Base-by-base conservation (phyloP, 2,113 vertebrate genomes). In the Chloebia gouldiae region DNA sequence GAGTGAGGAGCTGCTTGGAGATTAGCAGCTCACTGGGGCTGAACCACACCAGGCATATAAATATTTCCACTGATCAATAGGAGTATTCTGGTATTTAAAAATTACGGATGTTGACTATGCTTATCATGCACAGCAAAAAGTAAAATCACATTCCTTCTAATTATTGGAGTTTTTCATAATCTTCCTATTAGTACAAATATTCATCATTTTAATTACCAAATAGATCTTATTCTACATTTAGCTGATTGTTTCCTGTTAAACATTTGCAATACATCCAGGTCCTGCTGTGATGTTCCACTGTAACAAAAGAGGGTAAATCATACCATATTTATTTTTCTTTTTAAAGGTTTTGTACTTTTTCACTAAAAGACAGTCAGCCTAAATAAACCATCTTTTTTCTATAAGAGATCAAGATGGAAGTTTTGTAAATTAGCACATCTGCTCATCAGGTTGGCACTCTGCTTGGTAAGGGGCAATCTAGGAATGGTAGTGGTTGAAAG, bases 171-270 rank as follows among this genome's bases (percentile, higher is more conserved):
- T 95, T 86, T 66, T 86, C 2, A 54, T 49, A 90, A n/a, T 82
- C 60, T 94, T 76, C 51, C 39, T 90, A 77, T 71, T 63, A 95
- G n/a, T 66, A 83, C n/a, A 91, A 91, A 63, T 82, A 93, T 77
- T 85, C 59, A 73, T 94, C 9, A 73, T 84, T 86, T 61, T 86
- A 88, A 92, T 96, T 96, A 21, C 35, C 49, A 90, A 77, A 73
- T 27, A 92, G 31, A 54, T 33, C 27, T 77, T 86, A 78, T 66
- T 47, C 39, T 81, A 69, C 22, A 49, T 69, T 82, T 87, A 83
- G 78, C 50, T 96, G 90, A 94, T 95, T 95, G 60, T 90, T 91
- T 93, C 93, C 93, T 87, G 64, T 82, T 66, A 84, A 94, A 94
- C 78, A 81, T 81, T 89, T 79, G 11, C 57, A 71, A 47, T 87